Evolutionary conservation across 2,888 invertebrate species (phyloP), one percentile per base, ranked within the genome.

Genomic region (Tetragnatha montana): DNA sequence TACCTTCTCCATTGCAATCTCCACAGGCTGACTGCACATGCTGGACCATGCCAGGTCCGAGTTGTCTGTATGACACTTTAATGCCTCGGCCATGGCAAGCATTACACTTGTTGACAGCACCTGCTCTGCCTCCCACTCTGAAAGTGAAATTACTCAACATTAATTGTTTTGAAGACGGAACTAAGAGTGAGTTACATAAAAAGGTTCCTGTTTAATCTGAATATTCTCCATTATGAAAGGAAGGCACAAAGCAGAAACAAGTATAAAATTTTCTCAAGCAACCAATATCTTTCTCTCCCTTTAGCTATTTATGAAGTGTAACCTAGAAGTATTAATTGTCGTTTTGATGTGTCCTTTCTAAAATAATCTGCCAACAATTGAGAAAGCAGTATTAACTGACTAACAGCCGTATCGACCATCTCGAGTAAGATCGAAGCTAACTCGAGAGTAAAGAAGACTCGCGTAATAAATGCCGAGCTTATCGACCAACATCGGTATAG

Each of bases 31-130:
- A 91, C 92, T 93, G 93, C 89, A 92, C 91, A 70, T 93, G 92
- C 81, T 93, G 93, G 71, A 93, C 91, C 92, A 93, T 92, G 70
- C 98, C 97, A 93, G 94, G 95, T 0, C 95, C 95, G 90, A 97
- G 94, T 93, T 96, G 96, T 92, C 96, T 95, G 92, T 96, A 95
- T 91, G 95, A 95, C 81, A 96, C 95, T 94, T 96, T 97, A 88
- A 96, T 94, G 87, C 97, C 97, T 92, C 95, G 95, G 51, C 97
- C 97, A 92, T 95, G 95, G 93, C 98, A 98, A 82, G 95, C 95
- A 85, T 95, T 94, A 93, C 98, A 98, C 91, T 95, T 93, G 12
- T 94, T 94, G 14, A 95, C 95, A 86, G 95, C 94, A 85, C 96
- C 97, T 90, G 95, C 94, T 93, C 96, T 96, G 78, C 96, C 96